phyloP scores from a whole-genome alignment of 2,888 invertebrate genomes.

The Empis stercorea region DNA sequence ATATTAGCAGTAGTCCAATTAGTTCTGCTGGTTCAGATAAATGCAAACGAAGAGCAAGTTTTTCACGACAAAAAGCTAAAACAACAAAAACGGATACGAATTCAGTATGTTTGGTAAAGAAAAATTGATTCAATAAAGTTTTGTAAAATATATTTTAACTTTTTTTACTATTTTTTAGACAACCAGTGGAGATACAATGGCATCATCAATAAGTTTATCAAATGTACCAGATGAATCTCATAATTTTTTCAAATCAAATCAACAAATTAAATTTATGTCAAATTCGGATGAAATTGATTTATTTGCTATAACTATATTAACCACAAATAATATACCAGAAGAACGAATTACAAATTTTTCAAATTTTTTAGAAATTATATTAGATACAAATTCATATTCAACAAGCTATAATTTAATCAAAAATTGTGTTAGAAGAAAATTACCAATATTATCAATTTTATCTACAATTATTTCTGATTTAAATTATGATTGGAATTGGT shows the following conservation, averaged over 20 bases:
- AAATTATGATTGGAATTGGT: slow-evolving; percentile 31
- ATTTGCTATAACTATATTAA: slow-evolving; percentile 30
- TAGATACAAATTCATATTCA: slow-evolving; percentile 18
- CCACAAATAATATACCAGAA: slow-evolving; percentile 21
- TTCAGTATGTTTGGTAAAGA: neutral
- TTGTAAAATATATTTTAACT: slow-evolving; percentile 1
- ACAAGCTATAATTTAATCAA: slow-evolving; percentile 26
- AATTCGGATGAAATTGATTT: slow-evolving; percentile 22
- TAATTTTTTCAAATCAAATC: slow-evolving; percentile 11
- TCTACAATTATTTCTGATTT: slow-evolving; percentile 22
- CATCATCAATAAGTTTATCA: slow-evolving; percentile 25
- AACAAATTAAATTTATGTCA: slow-evolving; percentile 18
- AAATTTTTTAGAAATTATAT: slow-evolving; percentile 24
- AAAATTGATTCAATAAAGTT: too few species aligned
- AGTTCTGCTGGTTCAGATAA: slow-evolving; percentile 3
- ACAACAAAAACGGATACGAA: slow-evolving; percentile 8
- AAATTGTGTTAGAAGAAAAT: slow-evolving; percentile 21
- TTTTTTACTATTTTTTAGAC: slow-evolving; percentile 10
- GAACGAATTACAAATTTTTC: slow-evolving; percentile 15
- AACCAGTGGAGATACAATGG: slow-evolving; percentile 13
- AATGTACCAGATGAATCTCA: slow-evolving; percentile 14
- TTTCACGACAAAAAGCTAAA: slow-evolving; percentile 15
- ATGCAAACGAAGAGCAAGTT: slow-evolving; percentile 15
- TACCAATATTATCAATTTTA: slow-evolving; percentile 29
- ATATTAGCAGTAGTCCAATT: neutral